Evolutionary conservation across 2,113 vertebrate species (phyloP).

Genomic region (Spheniscus mendiculus): DNA sequence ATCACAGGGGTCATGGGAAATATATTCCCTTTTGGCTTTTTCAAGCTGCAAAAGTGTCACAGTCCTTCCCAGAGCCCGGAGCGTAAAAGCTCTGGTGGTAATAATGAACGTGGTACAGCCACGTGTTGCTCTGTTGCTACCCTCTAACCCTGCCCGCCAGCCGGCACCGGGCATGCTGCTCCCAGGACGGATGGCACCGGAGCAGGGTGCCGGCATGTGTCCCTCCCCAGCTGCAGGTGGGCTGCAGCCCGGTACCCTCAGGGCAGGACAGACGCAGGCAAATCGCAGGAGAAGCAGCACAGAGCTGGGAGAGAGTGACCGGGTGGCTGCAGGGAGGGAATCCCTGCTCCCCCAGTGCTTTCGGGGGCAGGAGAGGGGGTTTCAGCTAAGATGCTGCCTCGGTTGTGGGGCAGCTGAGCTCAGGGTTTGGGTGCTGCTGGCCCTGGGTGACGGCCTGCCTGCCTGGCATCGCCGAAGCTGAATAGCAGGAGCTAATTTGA

Average conservation of each 20-base stretch:
- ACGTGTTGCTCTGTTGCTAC: accelerated
- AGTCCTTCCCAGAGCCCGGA: accelerated
- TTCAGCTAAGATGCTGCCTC: background rate
- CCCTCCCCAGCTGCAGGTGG: background rate
- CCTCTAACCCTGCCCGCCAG: background rate
- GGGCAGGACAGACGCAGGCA: background rate
- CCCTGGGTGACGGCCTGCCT: background rate
- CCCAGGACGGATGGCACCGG: accelerated
- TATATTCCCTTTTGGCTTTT: background rate
- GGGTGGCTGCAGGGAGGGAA: background rate
- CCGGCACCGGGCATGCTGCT: background rate
- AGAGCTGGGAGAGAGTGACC: accelerated
- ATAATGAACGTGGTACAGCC: accelerated
- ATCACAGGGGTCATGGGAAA: background rate
- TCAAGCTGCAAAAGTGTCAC: background rate
- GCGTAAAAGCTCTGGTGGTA: accelerated
- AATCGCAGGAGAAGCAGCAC: background rate
- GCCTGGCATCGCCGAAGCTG: accelerated
- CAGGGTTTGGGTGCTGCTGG: background rate
- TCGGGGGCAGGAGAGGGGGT: background rate
- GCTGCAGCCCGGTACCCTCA: background rate
- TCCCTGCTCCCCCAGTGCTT: accelerated
- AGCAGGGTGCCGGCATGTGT: background rate
- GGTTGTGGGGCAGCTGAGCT: accelerated
- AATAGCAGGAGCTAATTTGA: background rate